phyloP scores from a whole-genome alignment of 2,797 vertebrate species.

The Xenentodon cancila region DNA sequence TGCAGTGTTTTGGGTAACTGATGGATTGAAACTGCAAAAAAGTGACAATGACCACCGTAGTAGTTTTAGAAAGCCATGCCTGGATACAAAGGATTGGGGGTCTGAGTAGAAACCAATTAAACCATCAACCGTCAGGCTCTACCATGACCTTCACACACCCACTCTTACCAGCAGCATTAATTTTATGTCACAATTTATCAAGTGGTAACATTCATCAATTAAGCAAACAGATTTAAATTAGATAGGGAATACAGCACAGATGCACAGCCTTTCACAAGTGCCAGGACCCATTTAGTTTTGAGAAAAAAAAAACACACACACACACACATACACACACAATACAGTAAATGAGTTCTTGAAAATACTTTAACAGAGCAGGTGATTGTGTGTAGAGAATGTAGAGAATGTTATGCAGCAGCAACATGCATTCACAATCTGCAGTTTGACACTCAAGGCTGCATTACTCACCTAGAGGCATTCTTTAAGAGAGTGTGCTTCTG shows the following conservation, averaged over 20 bases:
- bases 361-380: too few relatives aligned
- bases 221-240: slow-evolving; percentile 58
- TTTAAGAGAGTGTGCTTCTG: too few relatives aligned
- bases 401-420: too few relatives aligned
- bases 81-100: slow-evolving; percentile 27
- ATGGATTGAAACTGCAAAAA: slow-evolving; percentile 10
- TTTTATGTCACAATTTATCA: slow-evolving; percentile 69
- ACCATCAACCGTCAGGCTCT: slow-evolving; percentile 54
- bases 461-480: too few relatives aligned
- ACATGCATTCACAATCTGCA: too few relatives aligned
- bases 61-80: slow-evolving; percentile 19
- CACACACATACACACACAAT: too few relatives aligned
- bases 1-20: slow-evolving; percentile 11
- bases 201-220: slow-evolving; percentile 73
- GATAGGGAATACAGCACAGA: slow-evolving; percentile 32
- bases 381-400: too few relatives aligned
- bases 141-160: slow-evolving; percentile 64
- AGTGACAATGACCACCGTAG: background rate
- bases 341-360: slow-evolving; percentile 46
- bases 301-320: slow-evolving; percentile 10
- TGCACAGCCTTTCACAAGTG: slow-evolving; percentile 19
- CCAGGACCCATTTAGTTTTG: slow-evolving; percentile 16
- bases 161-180: slow-evolving; percentile 54
- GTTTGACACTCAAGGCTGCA: too few relatives aligned
- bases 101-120: slow-evolving; percentile 60